These are phyloP conservation scores for Liposcelis brunnea DNA, from an alignment of 2,888 invertebrate species.

Conservation along the genomic window DNA sequence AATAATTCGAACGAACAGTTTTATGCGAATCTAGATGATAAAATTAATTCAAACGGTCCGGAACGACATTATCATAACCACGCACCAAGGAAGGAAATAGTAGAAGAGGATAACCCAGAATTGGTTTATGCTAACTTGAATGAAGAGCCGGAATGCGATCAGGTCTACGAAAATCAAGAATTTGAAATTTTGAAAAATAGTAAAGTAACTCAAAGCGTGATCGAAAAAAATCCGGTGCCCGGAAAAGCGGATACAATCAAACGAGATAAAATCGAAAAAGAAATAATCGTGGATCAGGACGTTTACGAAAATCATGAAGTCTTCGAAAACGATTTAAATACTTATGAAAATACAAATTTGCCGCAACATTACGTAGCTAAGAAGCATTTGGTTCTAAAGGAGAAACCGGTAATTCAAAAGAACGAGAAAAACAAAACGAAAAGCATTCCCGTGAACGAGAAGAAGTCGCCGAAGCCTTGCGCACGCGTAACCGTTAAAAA, in stretches of 20 bases:
- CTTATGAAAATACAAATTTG: neutral
- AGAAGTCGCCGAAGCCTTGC: no score
- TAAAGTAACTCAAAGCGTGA: neutral
- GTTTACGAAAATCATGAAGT: constrained; percentile 2
- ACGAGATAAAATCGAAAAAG: no score
- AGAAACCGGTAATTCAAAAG: no score
- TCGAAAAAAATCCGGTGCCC: neutral
- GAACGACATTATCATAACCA: no score
- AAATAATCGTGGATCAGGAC: neutral
- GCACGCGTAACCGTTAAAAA: no score
- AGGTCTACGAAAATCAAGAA: constrained; percentile 7
- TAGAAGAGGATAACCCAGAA: neutral
- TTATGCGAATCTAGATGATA: neutral
- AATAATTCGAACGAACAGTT: neutral
- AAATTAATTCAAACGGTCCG: no score
- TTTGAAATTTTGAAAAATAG: neutral
- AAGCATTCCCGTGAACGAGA: no score
- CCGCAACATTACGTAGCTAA: neutral
- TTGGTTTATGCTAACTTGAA: neutral
- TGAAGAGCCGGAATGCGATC: constrained; percentile 1
- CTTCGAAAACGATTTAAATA: neutral
- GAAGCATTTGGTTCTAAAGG: no score
- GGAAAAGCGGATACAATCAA: no score
- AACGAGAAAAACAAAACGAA: no score
- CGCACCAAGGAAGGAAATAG: no score